Evolutionary conservation across 2,888 invertebrate species (phyloP), one percentile per base, ranked within the genome.

Genomic region (Torymus aiolomorphi): DNA sequence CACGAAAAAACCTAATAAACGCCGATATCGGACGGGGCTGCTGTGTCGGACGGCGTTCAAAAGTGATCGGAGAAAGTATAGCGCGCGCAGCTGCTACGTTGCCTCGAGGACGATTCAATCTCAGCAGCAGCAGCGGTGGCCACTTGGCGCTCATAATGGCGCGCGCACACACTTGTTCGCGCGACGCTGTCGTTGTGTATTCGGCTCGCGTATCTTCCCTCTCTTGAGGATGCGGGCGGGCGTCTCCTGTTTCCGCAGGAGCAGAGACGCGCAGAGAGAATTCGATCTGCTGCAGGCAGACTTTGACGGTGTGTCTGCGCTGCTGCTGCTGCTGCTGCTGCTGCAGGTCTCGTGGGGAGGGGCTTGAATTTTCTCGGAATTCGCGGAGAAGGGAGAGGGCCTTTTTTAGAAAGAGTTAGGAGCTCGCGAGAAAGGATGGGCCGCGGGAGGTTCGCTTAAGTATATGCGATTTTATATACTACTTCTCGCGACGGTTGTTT

Each of bases 211-310:
- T 63, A 72, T 59, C 61, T 52, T 61, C 51, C 24, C 14, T 11
- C 13, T 18, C 42, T 12, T 70, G 74, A 80, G 74, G 73, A 80
- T 77, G 74, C 77, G 80, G 80, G 77, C 62, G 31, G n/a, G 56
- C 65, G 69, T 81, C 81, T 81, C 72, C 57, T 18, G 66, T 72
- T 76, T 78, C 78, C 76, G 54, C 57, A 20, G 20, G 20, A 20
- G 20, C 2, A 20, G n/a, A 42, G 31, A 3, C 2, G 3, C 20
- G 52, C 63, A 56, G 31, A 31, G 31, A 31, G 67, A 81, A 81
- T 81, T 78, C 78, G 75, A 81, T 75, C 81, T 67, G 49, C 57
- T 20, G 20, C 20, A 20, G 20, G 20, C 3, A 8, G 31, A 3
- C 31, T 31, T 31, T 31, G 31, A 31, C 8, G 31, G 31, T 31